Evolutionary conservation across 2,797 vertebrate genomes (phyloP).

Genomic region (Amblyraja radiata): DNA sequence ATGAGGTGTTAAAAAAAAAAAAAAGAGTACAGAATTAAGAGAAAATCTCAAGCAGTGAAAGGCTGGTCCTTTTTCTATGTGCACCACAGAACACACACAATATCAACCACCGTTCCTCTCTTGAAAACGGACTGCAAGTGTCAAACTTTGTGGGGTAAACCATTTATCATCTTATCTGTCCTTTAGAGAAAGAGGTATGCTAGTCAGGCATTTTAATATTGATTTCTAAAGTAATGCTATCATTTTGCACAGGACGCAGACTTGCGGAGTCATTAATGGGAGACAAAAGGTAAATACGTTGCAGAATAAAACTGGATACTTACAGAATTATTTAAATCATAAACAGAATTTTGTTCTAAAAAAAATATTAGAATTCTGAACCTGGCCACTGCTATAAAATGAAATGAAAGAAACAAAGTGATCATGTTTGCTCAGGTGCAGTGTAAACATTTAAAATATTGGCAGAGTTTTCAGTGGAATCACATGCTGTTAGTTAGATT

Average conservation of each 20-base stretch:
- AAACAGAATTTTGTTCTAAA: neutral
- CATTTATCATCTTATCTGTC: conserved; percentile 45
- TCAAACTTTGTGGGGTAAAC: conserved; percentile 48
- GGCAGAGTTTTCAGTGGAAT: neutral
- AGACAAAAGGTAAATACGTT: conserved; percentile 30
- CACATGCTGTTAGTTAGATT: neutral
- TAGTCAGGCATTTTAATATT: conserved; percentile 57
- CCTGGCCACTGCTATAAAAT: neutral
- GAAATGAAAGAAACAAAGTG: neutral
- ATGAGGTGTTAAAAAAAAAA: neutral
- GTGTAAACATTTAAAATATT: neutral
- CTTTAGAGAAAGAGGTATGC: conserved; percentile 44
- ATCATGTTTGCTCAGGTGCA: neutral
- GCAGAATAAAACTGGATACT: neutral
- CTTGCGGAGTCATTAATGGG: conserved; percentile 54
- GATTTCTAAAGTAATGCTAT: conserved; percentile 60
- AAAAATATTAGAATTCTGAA: neutral
- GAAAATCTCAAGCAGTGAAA: conserved; percentile 38
- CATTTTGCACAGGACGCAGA: conserved; percentile 56
- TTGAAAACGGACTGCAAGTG: conserved; percentile 40
- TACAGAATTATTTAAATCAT: conserved; percentile 38
- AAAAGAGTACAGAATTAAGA: conserved; percentile 24
- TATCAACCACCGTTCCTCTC: conserved; percentile 33
- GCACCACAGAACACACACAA: conserved; percentile 10
- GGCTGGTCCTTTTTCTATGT: conserved; percentile 6